Evolutionary conservation across 1,140 invertebrate genomes (phyloP), one percentile per base, ranked within the genome.

Genomic region (Drosophila baimaii): DNA sequence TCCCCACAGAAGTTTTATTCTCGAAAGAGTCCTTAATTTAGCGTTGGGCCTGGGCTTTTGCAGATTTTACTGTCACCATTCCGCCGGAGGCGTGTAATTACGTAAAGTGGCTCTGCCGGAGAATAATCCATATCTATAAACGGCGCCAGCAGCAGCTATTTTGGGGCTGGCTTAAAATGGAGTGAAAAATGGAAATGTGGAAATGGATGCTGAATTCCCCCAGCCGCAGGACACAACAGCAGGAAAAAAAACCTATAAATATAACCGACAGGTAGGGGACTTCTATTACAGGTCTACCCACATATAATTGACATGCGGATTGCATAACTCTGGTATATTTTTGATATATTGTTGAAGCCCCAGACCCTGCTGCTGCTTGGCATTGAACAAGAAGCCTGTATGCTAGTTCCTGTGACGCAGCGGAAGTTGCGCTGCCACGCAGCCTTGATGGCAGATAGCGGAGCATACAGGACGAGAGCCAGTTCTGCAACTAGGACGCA

Each of bases 371-470:
- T 3, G 47, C 25, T 66, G 65, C 43, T 65, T 47, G n/a, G n/a
- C 41, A 58, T 58, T 65, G 62, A 58, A 46, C 35, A 23, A 27
- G 29, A 21, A 23, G 33, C 25, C 27, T 23, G 46, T 27, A 29
- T 19, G 21, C 55, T 31, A 43, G 41, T 54, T 41, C 5, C 37
- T 71, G 46, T 39, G 73, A 17, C 13, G 74, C 23, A 73, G 59
- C 81, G 83, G 84, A 86, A 83, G 77, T 33, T n/a, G n/a, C 25
- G 79, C 46, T 79, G 70, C 79, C 79, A 76, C 66, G 73, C 27
- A 49, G 46, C 13, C 52, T 25, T 25, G 66, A 49, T 71, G 68
- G 43, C 21, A 71, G 65, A 69, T 69, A 69, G 27, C 33, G 41
- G 5, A 19, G 13, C 29, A 66, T 54, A 31, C 21, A 43, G 61